phyloP scores from a whole-genome alignment of 2,797 vertebrate genomes.

The Emys orbicularis region DNA sequence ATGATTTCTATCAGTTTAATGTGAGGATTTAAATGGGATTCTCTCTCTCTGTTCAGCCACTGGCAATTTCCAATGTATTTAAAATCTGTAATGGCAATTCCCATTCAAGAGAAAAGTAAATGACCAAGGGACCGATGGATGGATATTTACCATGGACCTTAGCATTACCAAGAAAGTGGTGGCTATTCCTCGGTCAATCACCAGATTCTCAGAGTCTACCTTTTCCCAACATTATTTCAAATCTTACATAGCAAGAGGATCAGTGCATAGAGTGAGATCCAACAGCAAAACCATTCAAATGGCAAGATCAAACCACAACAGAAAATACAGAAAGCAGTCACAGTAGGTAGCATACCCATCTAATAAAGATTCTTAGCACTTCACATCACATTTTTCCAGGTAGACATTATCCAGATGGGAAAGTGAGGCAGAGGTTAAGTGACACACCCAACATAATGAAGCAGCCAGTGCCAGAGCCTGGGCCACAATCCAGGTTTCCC shows the following conservation, averaged over 20 bases:
- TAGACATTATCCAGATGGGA: neutral
- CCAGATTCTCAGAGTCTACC: neutral
- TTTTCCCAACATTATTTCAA: neutral
- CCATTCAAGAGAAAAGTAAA: neutral
- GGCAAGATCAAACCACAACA: neutral
- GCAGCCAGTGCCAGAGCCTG: neutral
- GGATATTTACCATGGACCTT: neutral
- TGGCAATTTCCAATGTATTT: neutral
- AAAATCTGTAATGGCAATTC: neutral
- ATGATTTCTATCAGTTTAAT: neutral
- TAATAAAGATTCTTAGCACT: neutral
- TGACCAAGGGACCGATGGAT: neutral
- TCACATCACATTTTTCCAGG: neutral
- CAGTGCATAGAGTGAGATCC: neutral
- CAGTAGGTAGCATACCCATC: neutral
- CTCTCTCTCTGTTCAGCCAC: neutral
- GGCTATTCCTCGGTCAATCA: neutral
- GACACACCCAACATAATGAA: neutral
- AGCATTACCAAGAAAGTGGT: neutral
- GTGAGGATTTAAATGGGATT: neutral
- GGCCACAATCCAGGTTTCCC: neutral
- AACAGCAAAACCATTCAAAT: neutral
- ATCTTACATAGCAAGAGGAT: neutral
- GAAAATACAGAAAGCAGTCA: neutral
- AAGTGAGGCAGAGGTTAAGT: neutral